phyloP scores from a whole-genome alignment of 1,140 invertebrate genomes.

The Bombus huntii region DNA sequence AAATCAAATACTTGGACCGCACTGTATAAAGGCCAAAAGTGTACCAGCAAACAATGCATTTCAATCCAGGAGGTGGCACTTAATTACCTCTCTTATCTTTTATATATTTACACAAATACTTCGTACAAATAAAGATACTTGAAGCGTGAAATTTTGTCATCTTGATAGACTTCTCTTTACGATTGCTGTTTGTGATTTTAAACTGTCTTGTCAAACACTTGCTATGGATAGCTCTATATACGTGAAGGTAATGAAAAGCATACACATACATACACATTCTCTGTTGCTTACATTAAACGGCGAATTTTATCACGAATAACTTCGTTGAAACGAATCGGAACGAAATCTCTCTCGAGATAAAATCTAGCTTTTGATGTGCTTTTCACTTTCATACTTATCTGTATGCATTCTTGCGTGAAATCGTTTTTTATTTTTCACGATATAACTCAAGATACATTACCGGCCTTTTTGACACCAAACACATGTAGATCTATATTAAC shows the following conservation, averaged over 20 bases:
- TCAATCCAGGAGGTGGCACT: background rate
- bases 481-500: background rate
- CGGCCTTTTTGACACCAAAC: background rate
- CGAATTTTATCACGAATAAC: background rate
- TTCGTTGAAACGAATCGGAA: background rate
- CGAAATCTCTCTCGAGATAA: background rate
- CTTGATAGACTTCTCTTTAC: background rate
- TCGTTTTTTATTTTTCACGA: background rate
- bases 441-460: background rate
- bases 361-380: background rate
- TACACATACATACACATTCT: background rate
- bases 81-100: background rate
- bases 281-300: too few relatives aligned
- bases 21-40: background rate
- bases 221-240: too few relatives aligned
- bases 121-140: background rate
- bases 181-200: background rate
- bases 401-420: background rate
- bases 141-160: background rate
- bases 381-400: background rate
- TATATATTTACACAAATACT: background rate
- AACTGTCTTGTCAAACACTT: background rate
- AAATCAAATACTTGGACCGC: background rate
- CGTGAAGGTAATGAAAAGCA: background rate
- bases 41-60: background rate